These are phyloP conservation scores for Athene noctua DNA, from an alignment of 2,113 vertebrate genomes.

Conservation along the genomic window DNA sequence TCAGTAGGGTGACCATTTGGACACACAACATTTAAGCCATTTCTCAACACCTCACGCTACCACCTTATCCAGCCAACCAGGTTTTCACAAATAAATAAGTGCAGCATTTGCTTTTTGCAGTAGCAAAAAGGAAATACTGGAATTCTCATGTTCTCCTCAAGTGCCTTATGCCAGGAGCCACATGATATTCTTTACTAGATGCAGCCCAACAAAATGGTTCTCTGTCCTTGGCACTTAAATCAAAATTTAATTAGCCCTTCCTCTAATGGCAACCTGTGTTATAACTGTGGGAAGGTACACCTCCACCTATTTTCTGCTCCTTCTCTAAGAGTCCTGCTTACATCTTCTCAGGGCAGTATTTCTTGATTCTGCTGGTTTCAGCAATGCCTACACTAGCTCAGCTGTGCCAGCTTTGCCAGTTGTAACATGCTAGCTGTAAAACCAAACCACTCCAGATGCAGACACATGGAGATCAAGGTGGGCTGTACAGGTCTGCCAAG, in stretches of 20 bases:
- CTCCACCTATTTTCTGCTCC: neutral
- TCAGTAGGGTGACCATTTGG: neutral
- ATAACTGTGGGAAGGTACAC: neutral
- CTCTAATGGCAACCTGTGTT: neutral
- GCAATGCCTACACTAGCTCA: neutral
- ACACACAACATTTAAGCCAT: neutral
- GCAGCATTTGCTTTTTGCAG: neutral
- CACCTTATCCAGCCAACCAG: neutral
- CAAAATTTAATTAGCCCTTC: neutral
- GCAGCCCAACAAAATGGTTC: neutral
- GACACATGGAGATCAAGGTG: neutral
- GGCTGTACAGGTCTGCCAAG: neutral
- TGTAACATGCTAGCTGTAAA: accelerated
- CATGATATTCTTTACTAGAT: neutral
- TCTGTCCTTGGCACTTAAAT: neutral
- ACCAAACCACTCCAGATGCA: neutral
- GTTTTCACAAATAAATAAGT: neutral
- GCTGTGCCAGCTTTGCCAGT: neutral
- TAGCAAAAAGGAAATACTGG: neutral
- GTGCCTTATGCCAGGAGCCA: neutral
- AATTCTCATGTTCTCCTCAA: neutral
- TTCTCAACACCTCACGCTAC: neutral
- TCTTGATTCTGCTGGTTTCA: neutral
- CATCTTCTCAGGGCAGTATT: neutral
- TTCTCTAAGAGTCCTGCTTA: neutral